These are phyloP conservation scores for Hippasteria phrygiana DNA, from an alignment of 53 echinoderm and acorn worm species.

Conservation along the genomic window DNA sequence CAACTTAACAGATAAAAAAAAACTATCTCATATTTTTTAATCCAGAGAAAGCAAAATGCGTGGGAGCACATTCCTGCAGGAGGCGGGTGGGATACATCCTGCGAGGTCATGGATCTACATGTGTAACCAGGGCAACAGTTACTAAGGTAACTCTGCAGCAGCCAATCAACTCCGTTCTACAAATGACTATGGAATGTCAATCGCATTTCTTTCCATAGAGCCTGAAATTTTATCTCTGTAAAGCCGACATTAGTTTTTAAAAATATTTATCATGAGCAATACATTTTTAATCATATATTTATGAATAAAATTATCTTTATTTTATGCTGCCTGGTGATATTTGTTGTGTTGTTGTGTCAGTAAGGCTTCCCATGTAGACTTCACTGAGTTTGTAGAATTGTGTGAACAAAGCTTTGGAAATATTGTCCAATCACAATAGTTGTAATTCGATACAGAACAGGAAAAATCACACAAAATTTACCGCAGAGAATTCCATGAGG, in stretches of 20 bases:
- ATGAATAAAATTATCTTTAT: background rate
- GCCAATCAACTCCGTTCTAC: background rate
- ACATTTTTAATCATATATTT: constrained; percentile 1
- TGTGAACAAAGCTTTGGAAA: too few species aligned
- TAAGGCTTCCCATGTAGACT: background rate
- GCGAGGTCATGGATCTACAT: background rate
- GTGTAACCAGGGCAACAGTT: constrained; percentile 5
- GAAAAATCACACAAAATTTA: too few species aligned
- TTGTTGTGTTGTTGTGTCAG: background rate
- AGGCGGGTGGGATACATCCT: constrained; percentile 14
- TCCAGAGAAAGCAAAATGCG: background rate
- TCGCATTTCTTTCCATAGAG: background rate
- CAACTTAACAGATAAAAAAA: too few species aligned
- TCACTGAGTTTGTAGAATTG: background rate
- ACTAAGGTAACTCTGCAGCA: background rate
- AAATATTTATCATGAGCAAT: background rate
- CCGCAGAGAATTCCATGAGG: too few species aligned
- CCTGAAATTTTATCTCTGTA: background rate
- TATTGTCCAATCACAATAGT: too few species aligned
- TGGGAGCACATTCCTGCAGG: background rate
- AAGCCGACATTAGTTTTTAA: background rate
- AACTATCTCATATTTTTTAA: background rate
- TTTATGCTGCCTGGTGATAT: background rate
- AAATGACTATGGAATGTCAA: background rate
- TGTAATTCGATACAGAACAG: too few species aligned